Evolutionary conservation across 2,113 vertebrate genomes (phyloP).

Genomic region (Coreoperca whiteheadi): DNA sequence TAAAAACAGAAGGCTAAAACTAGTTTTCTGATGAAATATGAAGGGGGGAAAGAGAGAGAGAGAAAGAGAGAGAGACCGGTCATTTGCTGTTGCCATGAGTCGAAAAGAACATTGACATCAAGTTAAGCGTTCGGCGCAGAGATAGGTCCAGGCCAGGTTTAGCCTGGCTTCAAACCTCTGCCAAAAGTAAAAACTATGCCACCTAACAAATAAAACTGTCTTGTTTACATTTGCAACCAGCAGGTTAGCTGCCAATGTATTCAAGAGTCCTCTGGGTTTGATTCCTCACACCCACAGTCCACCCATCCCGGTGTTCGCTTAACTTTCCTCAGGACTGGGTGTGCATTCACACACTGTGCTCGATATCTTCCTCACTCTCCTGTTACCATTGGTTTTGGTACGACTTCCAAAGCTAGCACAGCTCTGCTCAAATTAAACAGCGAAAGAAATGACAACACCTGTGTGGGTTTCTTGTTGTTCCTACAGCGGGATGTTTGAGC

Average conservation of each 20-base stretch:
- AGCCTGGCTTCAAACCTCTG: conserved; percentile 23
- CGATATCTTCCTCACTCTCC: background rate
- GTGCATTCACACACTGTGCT: background rate
- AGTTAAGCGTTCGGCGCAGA: background rate
- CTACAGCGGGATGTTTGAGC: too few species aligned
- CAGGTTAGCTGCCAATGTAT: background rate
- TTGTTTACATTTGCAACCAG: background rate
- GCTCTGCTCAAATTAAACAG: background rate
- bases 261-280: background rate
- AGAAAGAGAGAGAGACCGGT: conserved; percentile 5
- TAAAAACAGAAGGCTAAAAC: conserved; percentile 13
- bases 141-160: background rate
- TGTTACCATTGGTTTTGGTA: too few species aligned
- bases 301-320: background rate
- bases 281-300: background rate
- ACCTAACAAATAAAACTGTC: background rate
- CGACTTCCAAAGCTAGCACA: background rate
- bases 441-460: background rate
- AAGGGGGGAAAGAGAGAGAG: conserved; percentile 4
- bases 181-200: conserved; percentile 11
- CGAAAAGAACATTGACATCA: conserved; percentile 1
- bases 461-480: background rate
- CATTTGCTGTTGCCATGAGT: background rate
- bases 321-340: background rate
- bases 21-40: conserved; percentile 13